These are phyloP conservation scores for Pantherophis guttatus DNA, from an alignment of 2,113 vertebrate genomes.

Conservation along the genomic window DNA sequence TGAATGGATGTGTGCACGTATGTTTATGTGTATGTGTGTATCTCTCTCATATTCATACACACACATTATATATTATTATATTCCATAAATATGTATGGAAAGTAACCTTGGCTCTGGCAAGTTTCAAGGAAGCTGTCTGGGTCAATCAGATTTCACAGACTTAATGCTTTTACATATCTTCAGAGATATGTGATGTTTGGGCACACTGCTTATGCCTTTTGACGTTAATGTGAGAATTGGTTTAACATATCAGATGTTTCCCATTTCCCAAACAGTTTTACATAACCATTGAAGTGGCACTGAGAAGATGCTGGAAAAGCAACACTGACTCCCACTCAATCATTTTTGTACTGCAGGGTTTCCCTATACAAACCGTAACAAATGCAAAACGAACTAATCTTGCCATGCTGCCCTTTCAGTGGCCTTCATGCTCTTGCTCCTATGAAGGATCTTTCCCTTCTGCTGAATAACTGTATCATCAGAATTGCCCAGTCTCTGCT, in stretches of 20 bases:
- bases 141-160: not conserved
- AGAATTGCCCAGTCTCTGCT: slow-evolving; percentile 52
- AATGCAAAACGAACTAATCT: slow-evolving; percentile 26
- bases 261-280: not conserved
- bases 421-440: slow-evolving; percentile 51
- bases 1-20: no score
- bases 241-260: not conserved
- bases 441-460: slow-evolving; percentile 35
- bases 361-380: not conserved
- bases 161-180: not conserved
- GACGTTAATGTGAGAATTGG: not conserved
- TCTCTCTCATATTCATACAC: not conserved
- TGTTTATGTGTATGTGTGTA: no score
- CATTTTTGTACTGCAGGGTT: not conserved
- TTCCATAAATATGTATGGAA: not conserved
- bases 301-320: not conserved
- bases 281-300: not conserved
- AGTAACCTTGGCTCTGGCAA: not conserved
- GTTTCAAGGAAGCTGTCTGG: not conserved
- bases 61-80: not conserved
- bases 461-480: slow-evolving; percentile 60
- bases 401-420: slow-evolving; percentile 67
- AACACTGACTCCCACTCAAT: not conserved
- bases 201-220: not conserved
- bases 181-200: not conserved